Conservation (phyloP, 1,140 invertebrate species). For the Eubasilissa regina region DNA sequence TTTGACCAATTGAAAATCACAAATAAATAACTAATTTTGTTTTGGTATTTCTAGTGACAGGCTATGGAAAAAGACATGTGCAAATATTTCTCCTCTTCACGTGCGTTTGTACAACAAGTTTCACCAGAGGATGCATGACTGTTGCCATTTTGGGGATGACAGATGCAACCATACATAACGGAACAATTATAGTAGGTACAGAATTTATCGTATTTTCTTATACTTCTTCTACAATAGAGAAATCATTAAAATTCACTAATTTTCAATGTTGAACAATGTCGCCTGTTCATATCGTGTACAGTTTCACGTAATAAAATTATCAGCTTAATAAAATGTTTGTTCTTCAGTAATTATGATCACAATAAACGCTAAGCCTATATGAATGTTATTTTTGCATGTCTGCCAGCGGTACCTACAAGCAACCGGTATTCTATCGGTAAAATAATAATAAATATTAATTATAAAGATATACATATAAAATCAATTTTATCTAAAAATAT, state of each 20-base stretch:
- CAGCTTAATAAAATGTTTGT: neutral
- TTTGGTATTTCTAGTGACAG: neutral
- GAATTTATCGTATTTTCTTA: neutral
- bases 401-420: too few species aligned
- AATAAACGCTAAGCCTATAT: neutral
- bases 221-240: neutral
- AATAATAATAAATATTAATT: too few species aligned
- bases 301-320: neutral
- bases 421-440: too few species aligned
- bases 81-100: slow-evolving; percentile 23
- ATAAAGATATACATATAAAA: too few species aligned
- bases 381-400: too few species aligned
- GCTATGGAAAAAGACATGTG: slow-evolving; percentile 25
- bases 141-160: slow-evolving; percentile 43
- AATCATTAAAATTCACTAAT: too few species aligned
- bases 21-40: too few species aligned
- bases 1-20: too few species aligned
- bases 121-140: neutral
- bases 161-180: neutral
- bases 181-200: slow-evolving; percentile 17
- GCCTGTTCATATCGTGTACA: neutral
- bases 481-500: too few species aligned
- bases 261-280: too few species aligned
- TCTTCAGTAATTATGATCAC: neutral
- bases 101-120: neutral